Conservation (phyloP, 1,140 invertebrate species). For the Hypsibius dujardini region DNA sequence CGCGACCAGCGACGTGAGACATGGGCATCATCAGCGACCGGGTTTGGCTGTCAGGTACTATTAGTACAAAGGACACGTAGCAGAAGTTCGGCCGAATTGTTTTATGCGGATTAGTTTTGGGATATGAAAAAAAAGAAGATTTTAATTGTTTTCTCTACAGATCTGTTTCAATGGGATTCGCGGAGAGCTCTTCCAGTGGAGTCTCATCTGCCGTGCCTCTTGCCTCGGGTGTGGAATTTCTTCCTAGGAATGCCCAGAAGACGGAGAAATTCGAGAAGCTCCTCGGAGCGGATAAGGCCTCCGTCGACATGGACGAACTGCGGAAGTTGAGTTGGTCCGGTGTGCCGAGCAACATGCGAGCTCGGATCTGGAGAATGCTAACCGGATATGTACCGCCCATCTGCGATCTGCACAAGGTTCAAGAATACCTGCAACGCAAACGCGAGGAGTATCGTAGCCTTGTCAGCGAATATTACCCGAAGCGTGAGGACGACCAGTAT, state of each 20-base stretch:
- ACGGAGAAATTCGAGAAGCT: constrained; percentile 22
- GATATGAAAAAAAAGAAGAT: not conserved
- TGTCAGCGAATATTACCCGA: constrained; percentile 86
- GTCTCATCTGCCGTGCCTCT: not conserved
- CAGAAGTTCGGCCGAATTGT: too few relatives aligned
- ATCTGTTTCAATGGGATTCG: not conserved
- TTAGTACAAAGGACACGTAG: too few relatives aligned
- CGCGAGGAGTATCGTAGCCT: constrained; percentile 84
- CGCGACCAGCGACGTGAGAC: not conserved
- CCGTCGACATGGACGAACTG: constrained; percentile 23
- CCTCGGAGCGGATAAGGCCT: constrained; percentile 22
- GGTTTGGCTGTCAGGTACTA: constrained; percentile 9
- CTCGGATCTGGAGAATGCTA: constrained; percentile 53
- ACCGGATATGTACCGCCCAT: constrained; percentile 34
- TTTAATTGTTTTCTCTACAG: not conserved
- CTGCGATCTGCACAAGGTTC: not conserved
- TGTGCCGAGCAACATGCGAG: constrained; percentile 62
- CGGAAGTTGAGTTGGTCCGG: constrained; percentile 56
- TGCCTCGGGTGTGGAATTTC: not conserved
- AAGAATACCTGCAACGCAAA: constrained; percentile 58
- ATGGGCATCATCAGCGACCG: not conserved
- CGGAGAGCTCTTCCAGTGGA: too few relatives aligned
- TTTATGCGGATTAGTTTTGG: not conserved
- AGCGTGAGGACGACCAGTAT: constrained; percentile 71
- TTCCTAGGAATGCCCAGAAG: constrained; percentile 17